Percentiles rank a stretch among this genome's conserved stretches.
phyloP scores from a whole-genome alignment of 2,113 vertebrate genomes.

The Elgaria multicarinata region DNA sequence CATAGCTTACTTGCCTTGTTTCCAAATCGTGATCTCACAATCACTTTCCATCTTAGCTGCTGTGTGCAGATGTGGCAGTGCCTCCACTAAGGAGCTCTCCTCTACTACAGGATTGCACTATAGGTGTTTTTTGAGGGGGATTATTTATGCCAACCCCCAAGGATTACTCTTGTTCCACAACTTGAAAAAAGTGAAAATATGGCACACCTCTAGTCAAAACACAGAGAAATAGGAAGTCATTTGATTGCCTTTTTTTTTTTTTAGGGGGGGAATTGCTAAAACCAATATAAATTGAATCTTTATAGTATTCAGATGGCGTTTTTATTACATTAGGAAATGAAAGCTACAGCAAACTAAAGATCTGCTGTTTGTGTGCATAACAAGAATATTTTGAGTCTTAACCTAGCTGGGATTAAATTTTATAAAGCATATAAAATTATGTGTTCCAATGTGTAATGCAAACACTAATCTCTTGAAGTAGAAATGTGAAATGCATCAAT shows the following conservation, averaged over 20 bases:
- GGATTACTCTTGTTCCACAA: not conserved
- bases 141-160: not conserved
- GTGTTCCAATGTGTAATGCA: not conserved
- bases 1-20: no score
- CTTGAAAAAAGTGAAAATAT: not conserved
- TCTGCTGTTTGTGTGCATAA: not conserved
- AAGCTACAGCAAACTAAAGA: not conserved
- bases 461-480: not conserved
- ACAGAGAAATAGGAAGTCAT: not conserved
- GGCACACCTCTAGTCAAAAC: not conserved
- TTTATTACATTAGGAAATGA: conserved; percentile 6
- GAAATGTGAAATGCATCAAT: not conserved
- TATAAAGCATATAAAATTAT: conserved; percentile 12
- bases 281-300: not conserved
- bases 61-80: no score
- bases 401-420: conserved; percentile 6
- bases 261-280: not conserved
- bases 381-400: not conserved
- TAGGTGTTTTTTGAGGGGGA: not conserved
- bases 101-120: no score
- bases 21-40: no score
- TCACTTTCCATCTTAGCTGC: no score
- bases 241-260: not conserved
- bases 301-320: conserved; percentile 5
- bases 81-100: no score